These are phyloP conservation scores for Phycodurus eques DNA, from an alignment of 2,113 vertebrate species.

Conservation along the genomic window DNA sequence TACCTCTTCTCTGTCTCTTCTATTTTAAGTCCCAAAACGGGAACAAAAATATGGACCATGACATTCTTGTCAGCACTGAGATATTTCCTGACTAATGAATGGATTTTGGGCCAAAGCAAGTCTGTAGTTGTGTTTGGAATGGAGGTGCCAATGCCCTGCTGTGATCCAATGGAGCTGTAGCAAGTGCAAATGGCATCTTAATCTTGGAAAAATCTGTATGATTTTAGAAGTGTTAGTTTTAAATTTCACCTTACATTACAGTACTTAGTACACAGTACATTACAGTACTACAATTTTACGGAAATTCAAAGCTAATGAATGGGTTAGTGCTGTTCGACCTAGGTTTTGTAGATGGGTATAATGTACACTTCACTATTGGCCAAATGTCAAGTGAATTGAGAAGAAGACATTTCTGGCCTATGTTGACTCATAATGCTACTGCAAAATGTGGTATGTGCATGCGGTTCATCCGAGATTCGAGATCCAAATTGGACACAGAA, in stretches of 20 bases:
- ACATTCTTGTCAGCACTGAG: conserved; percentile 37
- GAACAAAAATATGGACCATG: conserved; percentile 42
- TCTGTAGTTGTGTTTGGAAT: conserved; percentile 32
- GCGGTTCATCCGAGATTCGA: background rate
- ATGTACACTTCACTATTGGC: no score
- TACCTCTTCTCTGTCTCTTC: conserved; percentile 29
- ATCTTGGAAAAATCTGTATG: no score
- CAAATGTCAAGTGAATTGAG: no score
- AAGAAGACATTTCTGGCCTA: background rate
- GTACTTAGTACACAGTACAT: background rate
- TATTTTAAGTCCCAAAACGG: conserved; percentile 49
- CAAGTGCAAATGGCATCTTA: background rate
- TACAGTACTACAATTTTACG: background rate
- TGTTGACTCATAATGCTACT: background rate
- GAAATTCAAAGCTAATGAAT: background rate
- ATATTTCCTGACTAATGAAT: conserved; percentile 34
- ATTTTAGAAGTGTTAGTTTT: background rate
- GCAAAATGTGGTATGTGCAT: background rate
- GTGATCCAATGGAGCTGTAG: conserved; percentile 3
- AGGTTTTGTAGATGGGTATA: background rate
- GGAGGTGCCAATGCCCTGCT: conserved; percentile 26
- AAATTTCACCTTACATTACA: background rate
- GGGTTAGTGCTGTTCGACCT: background rate
- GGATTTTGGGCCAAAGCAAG: conserved; percentile 17
- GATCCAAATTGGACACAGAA: background rate